Percentiles rank a stretch among this genome's conserved stretches.
These are phyloP conservation scores for Coracias cyanogaster DNA, from an alignment of 2,797 vertebrate species.

Conservation along the genomic window DNA sequence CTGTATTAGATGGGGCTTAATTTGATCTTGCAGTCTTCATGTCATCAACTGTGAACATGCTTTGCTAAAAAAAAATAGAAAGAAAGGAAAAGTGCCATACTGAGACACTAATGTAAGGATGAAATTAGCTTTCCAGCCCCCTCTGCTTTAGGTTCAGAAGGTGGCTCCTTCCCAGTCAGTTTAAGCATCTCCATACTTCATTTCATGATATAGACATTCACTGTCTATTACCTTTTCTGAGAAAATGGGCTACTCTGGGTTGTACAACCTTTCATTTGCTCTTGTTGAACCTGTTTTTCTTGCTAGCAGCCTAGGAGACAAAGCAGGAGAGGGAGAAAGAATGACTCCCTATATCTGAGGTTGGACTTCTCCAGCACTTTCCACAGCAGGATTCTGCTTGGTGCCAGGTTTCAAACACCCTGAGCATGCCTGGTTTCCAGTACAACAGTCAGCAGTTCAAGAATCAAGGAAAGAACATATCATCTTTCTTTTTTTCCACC, in stretches of 20 bases:
- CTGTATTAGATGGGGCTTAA: background rate
- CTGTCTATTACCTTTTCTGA: background rate
- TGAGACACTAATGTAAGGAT: background rate
- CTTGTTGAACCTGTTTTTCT: background rate
- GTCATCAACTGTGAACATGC: background rate
- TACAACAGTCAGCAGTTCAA: background rate
- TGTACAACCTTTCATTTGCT: background rate
- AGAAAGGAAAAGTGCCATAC: background rate
- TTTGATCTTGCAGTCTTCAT: background rate
- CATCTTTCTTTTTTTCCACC: fast-evolving
- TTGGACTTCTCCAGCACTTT: background rate
- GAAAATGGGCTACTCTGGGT: background rate
- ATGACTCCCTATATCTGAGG: background rate
- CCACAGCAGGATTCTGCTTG: background rate
- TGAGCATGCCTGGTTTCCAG: background rate
- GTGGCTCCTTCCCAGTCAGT: background rate
- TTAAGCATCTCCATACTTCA: background rate
- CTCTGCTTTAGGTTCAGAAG: background rate
- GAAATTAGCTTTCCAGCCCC: fast-evolving
- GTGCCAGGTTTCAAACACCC: background rate
- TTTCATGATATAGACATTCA: background rate
- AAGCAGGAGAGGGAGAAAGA: background rate
- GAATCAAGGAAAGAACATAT: background rate
- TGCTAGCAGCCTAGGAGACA: background rate
- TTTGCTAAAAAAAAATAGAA: background rate